Base-by-base conservation (phyloP, 2,113 vertebrate species). In the Tupaia chinensis region DNA sequence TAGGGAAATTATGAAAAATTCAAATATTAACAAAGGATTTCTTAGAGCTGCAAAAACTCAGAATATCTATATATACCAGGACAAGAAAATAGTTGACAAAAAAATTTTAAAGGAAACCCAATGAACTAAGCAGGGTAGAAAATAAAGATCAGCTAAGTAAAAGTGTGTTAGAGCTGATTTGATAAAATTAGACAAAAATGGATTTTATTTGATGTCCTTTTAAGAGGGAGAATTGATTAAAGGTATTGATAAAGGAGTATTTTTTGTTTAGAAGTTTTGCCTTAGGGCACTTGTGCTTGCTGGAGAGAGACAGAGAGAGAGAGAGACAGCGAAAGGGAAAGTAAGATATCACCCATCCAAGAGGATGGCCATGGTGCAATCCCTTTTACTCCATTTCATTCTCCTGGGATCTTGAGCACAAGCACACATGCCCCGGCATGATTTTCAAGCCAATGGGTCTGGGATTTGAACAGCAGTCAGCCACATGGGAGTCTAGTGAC, bases 131-230 rank as follows among this genome's bases (percentile, higher is more conserved):
- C 20, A 95, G 23, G 90, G 70, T 22, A 87, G 8, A 23, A 82
- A 20, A 65, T 88, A 79, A 72, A 0, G 65, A 1, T 4, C 20
- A 60, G 7, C 5, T 73, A 88, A 76, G 53, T 34, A 87, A 54
- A 12, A 80, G 13, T 3, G 29, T 88, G 7, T 63, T 85, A 78
- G 1, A 29, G 9, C 3, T 69, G 58, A 77, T 53, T 63, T 65
- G 73, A 95, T 89, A 63, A 92, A 96, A 74, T 56, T 60, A 70
- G 86, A 91, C 3, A 89, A 78, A 95, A 95, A 72, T 63, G 53
- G 77, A 82, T 60, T 34, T 56, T 79, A 73, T 76, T 87, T 90
- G 32, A 72, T 89, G 13, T 74, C 23, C 63, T 95, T 79, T 63
- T 87, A 96, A 87, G 20, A 23, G 6, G 4, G 11, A 3, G 2